Conservation (phyloP, 2,888 invertebrate species). For the Plemyria rubiginata region DNA sequence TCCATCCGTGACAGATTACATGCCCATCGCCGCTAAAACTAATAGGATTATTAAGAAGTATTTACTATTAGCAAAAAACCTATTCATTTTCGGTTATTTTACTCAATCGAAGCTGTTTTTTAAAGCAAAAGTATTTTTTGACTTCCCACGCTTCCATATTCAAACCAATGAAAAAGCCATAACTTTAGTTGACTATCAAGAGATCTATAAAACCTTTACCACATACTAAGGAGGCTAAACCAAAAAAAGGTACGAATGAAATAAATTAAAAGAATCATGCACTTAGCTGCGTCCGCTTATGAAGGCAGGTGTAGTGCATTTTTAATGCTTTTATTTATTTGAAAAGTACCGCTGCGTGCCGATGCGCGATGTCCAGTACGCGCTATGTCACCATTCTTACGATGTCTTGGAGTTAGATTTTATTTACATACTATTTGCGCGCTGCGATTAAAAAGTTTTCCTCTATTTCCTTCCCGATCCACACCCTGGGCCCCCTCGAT, state of each 20-base stretch:
- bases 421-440: no score
- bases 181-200: background rate
- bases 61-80: no score
- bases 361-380: background rate
- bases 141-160: slow-evolving; percentile 1
- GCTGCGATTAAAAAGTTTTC: no score
- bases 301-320: slow-evolving; percentile 26
- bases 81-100: no score
- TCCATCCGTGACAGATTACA: no score
- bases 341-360: background rate
- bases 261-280: slow-evolving; percentile 14
- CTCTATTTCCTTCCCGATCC: no score
- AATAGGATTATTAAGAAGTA: no score
- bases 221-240: background rate
- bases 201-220: slow-evolving; percentile 6
- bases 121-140: background rate
- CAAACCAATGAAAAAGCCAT: background rate
- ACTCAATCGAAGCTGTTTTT: background rate
- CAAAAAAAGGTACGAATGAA: background rate
- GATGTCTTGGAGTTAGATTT: no score
- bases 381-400: no score
- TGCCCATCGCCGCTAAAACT: no score
- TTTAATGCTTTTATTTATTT: slow-evolving; percentile 17
- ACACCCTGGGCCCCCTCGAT: no score
- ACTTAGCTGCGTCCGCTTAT: slow-evolving; percentile 18